phyloP scores from a whole-genome alignment of 1,140 invertebrate species.

The Mamestra configurata region DNA sequence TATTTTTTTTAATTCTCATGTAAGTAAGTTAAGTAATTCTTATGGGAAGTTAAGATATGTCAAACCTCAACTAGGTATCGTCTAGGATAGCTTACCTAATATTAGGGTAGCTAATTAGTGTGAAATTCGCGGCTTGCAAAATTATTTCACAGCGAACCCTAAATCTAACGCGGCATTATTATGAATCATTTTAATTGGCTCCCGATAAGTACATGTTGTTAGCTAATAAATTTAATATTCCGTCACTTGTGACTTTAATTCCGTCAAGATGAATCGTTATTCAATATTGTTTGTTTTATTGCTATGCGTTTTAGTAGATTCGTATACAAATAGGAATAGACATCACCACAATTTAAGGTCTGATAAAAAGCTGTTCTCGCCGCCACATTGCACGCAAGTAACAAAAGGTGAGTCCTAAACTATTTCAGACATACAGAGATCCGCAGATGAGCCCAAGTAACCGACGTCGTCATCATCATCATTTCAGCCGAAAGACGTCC shows the following conservation, averaged over 20 bases:
- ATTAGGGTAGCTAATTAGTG: too few relatives aligned
- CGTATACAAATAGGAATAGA: not conserved
- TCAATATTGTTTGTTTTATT: conserved; percentile 47
- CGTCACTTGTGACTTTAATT: not conserved
- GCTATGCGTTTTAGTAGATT: conserved; percentile 24
- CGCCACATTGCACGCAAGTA: conserved; percentile 76
- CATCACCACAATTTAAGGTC: not conserved
- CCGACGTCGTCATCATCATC: too few relatives aligned
- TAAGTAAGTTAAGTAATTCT: too few relatives aligned
- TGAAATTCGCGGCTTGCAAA: not conserved
- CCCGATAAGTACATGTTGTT: not conserved
- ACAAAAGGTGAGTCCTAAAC: conserved; percentile 72
- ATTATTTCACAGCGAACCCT: not conserved
- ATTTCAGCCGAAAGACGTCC: too few relatives aligned
- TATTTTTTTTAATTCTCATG: too few relatives aligned
- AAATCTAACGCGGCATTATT: not conserved
- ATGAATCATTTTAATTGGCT: conserved; percentile 25
- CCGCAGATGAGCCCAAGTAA: too few relatives aligned
- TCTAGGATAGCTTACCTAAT: too few relatives aligned
- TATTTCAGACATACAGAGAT: too few relatives aligned
- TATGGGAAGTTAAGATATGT: too few relatives aligned
- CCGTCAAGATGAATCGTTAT: conserved; percentile 20
- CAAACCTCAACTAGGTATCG: too few relatives aligned
- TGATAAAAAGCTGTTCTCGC: conserved; percentile 59
- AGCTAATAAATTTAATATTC: conserved; percentile 9